Evolutionary conservation across 1,140 invertebrate genomes (phyloP), one percentile per base, ranked within the genome.

Genomic region (Drosophila gunungcola): DNA sequence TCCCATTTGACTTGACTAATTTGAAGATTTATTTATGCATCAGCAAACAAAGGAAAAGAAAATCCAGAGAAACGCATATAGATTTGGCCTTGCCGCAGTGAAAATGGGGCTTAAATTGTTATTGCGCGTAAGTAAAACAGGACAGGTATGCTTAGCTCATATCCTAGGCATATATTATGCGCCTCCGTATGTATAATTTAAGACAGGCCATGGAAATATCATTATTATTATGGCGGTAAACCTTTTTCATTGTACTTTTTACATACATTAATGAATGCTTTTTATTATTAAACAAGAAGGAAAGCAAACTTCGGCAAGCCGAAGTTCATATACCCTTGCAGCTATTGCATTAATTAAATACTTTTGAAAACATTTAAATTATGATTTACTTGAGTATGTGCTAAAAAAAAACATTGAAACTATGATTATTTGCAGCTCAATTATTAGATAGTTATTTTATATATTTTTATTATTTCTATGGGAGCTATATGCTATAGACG

Each of bases 1-100:
- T 72, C 56, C 54, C 74, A 64, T 65, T 46, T 36, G 67, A 78
- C 67, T 65, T 78, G 67, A 78, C 76, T 73, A 78, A 73, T 78
- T 78, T 70, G 64, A 52, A 62, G 57, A 73, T 51, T 70, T 70
- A 70, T 70, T 70, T 70, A 70, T 70, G 67, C 67, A 70, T 70
- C 64, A 70, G 65, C 51, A 70, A 13, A 70, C 51, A 69, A 69
- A 39, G 10, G 34, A 39, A 68, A 49, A 34, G 36, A 57, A 57
- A 70, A 70, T 41, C 64, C 42, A 70, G 36, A 49, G 67, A 48
- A 70, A 70, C 67, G 67, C 67, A 70, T 70, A 70, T 70, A 70
- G 67, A 70, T 70, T 70, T 70, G 52, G 43, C 49, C 64, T 55
- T 45, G 57, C 43, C 72, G 7, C 42, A 41, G 48, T 43, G 41